Evolutionary conservation across 2,113 vertebrate species (phyloP), one percentile per base, ranked within the genome.

Genomic region (Takifugu bimaculatus): DNA sequence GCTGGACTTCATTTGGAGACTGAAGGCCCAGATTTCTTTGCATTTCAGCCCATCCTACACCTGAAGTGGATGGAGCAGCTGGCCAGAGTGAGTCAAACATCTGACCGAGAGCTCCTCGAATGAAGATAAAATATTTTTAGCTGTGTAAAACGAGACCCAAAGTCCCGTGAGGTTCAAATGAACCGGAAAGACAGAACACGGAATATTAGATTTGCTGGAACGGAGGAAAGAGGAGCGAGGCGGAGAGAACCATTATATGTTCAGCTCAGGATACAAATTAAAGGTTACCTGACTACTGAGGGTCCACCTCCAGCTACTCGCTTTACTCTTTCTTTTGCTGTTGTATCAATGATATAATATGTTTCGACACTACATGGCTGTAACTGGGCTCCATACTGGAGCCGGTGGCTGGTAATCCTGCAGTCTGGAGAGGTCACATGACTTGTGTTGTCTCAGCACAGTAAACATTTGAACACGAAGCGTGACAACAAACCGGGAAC

Each of bases 151-250:
- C n/a, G 28, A 35, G 13, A 54, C 52, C 53, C 25, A n/a, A 35
- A 54, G n/a, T 28, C 5, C 28, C 2, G 7, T 12, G 13, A n/a
- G 28, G 52, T 54, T 20, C 20, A 3, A 55, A 25, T 42, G 28
- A 42, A 25, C 54, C 32, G 11, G 55, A 25, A 15, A 56, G 10
- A 42, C 35, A 42, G 35, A 11, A 2, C 44, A 13, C 39, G 14
- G 26, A 15, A 5, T 15, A 45, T 45, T 57, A 45, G 26, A 57
- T 57, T 57, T 83, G 35, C 26, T 27, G 27, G 0, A 26, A 59
- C 35, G 72, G 63, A 70, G 72, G 74, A 87, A 80, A 75, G 55
- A 72, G 58, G 78, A 77, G 66, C 60, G 54, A 55, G 60, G 47
- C 48, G 51, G 44, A 49, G 53, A 65, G 63, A 65, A 68, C 50